Base-by-base conservation (phyloP, 2,888 invertebrate species). In the Hydrotaea cyrtoneurina region DNA sequence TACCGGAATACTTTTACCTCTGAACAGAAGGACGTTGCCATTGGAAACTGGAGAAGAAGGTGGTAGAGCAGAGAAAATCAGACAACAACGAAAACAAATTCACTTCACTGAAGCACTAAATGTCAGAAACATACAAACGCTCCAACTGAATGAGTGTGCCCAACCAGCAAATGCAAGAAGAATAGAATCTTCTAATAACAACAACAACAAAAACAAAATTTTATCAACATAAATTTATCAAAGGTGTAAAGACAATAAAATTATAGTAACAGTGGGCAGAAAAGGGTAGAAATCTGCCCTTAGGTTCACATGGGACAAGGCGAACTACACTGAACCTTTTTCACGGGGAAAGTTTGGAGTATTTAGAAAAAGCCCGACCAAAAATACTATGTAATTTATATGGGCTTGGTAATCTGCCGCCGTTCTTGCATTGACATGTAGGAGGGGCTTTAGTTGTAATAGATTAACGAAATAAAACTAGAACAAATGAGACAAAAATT, bases 161-260 rank as follows among this genome's bases (percentile, higher is more conserved):
- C 43, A 17, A 10, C n/a, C 39, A 19, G 31, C 31, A 31, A 31
- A 31, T 31, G 39, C 2, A 31, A 31, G 39, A 39, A 39, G 39
- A 39, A 39, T 17, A 43, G 46, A 69, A 46, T 69, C 69, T 69
- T 69, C 69, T 15, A 11, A 23, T 23, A 46, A 69, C n/a, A n/a
- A n/a, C n/a, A n/a, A n/a, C n/a, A n/a, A n/a, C n/a, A n/a, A 66
- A 66, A 43, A 66, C 10, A 69, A 21, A 69, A 69, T 46, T 21
- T 23, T 69, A 69, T 69, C 69, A 69, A 46, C 69, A 69, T 69
- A 46, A 69, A 46, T 46, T 69, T 69, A 69, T 69, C 69, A 69
- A 46, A 69, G 69, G 69, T 69, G 69, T 69, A 69, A 69, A 43
- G 46, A 43, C 66, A 23, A 46, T 69, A 21, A 69, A 69, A 69